Base-by-base conservation (phyloP, 2,888 invertebrate species). In the Mylabris sibirica region DNA sequence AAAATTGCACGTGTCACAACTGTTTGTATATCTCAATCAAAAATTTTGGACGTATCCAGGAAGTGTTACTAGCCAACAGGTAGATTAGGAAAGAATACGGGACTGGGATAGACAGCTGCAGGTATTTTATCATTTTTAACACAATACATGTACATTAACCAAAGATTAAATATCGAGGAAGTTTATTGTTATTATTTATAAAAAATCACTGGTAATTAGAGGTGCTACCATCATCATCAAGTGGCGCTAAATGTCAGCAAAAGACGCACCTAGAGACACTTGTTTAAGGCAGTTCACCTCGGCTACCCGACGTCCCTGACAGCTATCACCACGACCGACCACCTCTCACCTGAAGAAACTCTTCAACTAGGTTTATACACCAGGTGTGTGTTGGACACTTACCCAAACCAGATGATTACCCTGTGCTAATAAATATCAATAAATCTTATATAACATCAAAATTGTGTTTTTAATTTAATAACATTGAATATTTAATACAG, bases 281-380 rank as follows among this genome's bases (percentile, higher is more conserved):
- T 68, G 68, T 68, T 65, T 35, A 66, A 68, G 68, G 71, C 68
- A 66, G 71, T 71, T 71, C 66, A 71, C 71, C 71, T 71, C 71
- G 71, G 68, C 68, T 66, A 71, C 68, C 41, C 63, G 68, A 60
- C 66, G 71, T 61, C 71, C 71, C 64, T 71, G 71, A 68, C 68
- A 61, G 44, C 44, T 44, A 35, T n/a, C 17, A 53, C 59, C 44
- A 41, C 65, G 65, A 68, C 38, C 63, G 68, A 68, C 57, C 63
- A 60, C 68, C 68, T 68, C 68, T 68, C 68, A 68, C 66, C 62
- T 35, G 38, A 17, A 30, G 14, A 35, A 35, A 44, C 44, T 53
- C 53, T 53, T 44, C 44, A 17, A 44, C 30, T 30, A n/a, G n/a
- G n/a, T n/a, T n/a, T n/a, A n/a, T n/a, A 30, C 8, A 30, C 53